Base-by-base conservation (phyloP, 2,888 invertebrate species). In the Andrena chrysosceles region DNA sequence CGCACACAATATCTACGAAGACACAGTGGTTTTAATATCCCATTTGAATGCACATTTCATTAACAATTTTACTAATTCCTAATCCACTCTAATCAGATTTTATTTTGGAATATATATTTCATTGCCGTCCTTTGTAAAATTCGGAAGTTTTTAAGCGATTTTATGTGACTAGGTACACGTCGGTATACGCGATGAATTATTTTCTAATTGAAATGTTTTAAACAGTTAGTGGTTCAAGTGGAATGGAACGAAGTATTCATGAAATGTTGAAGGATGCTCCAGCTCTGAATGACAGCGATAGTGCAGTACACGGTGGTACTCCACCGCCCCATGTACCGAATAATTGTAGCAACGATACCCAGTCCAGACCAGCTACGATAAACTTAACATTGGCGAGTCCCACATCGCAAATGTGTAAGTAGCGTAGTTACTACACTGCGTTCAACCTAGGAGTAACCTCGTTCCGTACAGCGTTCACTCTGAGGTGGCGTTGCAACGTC, bases 241-340 rank as follows among this genome's bases (percentile, higher is more conserved):
- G 90, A 75, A 93, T 93, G 93, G 97, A 97, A 93, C 95, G 96
- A 87, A 96, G 96, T 93, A 97, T 97, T 92, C 97, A 97, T 93
- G 97, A 97, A 95, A 97, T 97, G 97, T 94, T 97, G 81, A 97
- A 97, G 93, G 97, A 97, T 91, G 96, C 97, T 62, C 97, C 97
- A 67, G 96, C 97, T 52, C 95, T 97, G 91, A 97, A 97, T 86
- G 97, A 96, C 91, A 96, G 96, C 86, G 96, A 96, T 89, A 96
- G 96, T 91, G 96, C 97, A 49, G 96, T 97, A 87, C 97, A 96
- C 86, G 96, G 97, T 16, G 97, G 96, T 80, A 96, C 96, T 10
- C 96, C 97, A 90, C 96, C 96, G 35, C 94, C 94, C 63, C 93
- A 93, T 74, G 89, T 92, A 71, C 89, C 91, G 29, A 92, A 92